Percentiles rank a stretch among this genome's conserved stretches.
Conservation (phyloP, 2,113 vertebrate species). For the Burhinus bistriatus region DNA sequence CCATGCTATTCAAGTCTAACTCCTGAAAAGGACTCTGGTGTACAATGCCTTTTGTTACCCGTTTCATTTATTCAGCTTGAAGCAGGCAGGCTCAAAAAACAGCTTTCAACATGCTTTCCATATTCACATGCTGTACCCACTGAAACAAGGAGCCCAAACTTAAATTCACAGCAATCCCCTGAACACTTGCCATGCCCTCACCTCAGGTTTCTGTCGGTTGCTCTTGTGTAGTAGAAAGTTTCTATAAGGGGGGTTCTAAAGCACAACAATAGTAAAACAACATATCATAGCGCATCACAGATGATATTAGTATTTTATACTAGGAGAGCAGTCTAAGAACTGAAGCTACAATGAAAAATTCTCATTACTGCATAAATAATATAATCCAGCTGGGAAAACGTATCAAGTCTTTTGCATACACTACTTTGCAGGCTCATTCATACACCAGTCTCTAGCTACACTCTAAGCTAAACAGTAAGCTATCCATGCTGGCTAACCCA, state of each 20-base stretch:
- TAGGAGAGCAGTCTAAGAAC: background rate
- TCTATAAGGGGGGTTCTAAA: slow-evolving; percentile 64
- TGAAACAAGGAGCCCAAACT: background rate
- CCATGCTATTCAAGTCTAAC: background rate
- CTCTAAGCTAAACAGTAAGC: background rate
- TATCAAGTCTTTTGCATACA: background rate
- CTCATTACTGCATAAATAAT: background rate
- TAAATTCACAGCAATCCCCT: slow-evolving; percentile 39
- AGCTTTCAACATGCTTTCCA: slow-evolving; percentile 49
- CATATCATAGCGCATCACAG: background rate
- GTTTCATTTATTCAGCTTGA: background rate
- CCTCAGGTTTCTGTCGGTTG: slow-evolving; percentile 58
- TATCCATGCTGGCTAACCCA: background rate
- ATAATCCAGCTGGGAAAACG: background rate
- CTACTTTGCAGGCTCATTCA: background rate
- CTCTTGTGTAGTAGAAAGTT: slow-evolving; percentile 60
- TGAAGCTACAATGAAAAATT: background rate
- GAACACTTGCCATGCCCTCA: slow-evolving; percentile 50
- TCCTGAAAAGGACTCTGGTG: background rate
- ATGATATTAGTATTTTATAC: background rate
- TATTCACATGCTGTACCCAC: slow-evolving; percentile 39
- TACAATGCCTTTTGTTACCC: background rate
- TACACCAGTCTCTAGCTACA: background rate
- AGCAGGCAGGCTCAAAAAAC: background rate
- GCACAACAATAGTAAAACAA: slow-evolving; percentile 49